Evolutionary conservation across 1,140 invertebrate genomes (phyloP).

Genomic region (Stegodyphus mimosarum): DNA sequence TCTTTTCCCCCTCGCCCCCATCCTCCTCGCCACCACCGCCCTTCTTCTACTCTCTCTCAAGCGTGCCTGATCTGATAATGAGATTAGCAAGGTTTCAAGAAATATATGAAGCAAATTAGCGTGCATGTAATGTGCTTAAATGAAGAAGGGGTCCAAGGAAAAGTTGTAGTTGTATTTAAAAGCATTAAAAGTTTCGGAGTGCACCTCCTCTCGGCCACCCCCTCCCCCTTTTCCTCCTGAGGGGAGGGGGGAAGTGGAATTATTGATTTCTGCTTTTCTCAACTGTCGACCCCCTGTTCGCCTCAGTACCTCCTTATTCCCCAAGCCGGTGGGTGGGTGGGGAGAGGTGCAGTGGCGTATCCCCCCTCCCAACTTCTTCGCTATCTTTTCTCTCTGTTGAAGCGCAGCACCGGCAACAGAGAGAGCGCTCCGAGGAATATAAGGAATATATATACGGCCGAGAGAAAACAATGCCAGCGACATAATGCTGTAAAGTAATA

Average conservation of each 20-base stretch:
- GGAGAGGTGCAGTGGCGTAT: neutral
- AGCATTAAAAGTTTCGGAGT: constrained; percentile 61
- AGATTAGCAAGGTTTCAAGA: constrained; percentile 61
- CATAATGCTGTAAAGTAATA: constrained; percentile 62
- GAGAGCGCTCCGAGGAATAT: constrained; percentile 55
- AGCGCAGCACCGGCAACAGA: constrained; percentile 1
- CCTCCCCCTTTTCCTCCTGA: neutral
- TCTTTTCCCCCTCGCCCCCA: constrained; percentile 22
- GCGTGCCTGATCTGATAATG: constrained; percentile 59
- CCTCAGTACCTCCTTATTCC: constrained; percentile 44
- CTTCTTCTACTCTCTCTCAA: constrained; percentile 41
- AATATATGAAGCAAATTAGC: constrained; percentile 62
- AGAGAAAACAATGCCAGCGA: constrained; percentile 60
- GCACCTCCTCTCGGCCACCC: constrained; percentile 6
- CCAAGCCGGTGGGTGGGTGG: constrained; percentile 18
- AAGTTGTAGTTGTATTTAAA: constrained; percentile 60
- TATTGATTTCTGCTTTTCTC: constrained; percentile 59
- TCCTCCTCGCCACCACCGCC: neutral
- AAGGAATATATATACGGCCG: constrained; percentile 56
- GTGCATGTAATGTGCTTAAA: constrained; percentile 61
- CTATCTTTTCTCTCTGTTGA: constrained; percentile 56
- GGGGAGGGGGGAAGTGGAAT: constrained; percentile 30
- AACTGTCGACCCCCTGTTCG: constrained; percentile 30
- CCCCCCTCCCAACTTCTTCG: constrained; percentile 48
- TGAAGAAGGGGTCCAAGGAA: constrained; percentile 60